phyloP scores from a whole-genome alignment of 2,797 vertebrate genomes.

The Pipistrellus nathusii region DNA sequence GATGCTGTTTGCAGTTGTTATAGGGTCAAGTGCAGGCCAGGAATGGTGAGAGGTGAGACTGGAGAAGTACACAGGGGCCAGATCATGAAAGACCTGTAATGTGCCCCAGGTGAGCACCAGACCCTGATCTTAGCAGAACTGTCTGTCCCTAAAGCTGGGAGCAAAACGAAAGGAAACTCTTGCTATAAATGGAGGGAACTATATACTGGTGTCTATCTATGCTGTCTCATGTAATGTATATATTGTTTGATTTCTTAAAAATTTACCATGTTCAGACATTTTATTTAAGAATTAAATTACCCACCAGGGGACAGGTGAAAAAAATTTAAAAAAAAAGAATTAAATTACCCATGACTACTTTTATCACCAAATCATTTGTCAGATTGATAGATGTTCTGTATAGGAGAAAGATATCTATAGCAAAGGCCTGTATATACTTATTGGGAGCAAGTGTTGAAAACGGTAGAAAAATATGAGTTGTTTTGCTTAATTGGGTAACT shows the following conservation, averaged over 20 bases:
- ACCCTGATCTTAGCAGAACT: background rate
- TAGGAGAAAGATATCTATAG: background rate
- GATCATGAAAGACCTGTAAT: background rate
- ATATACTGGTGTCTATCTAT: background rate
- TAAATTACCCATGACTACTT: background rate
- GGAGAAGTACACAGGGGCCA: background rate
- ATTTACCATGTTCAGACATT: conserved; percentile 14
- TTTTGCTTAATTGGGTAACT: conserved; percentile 46
- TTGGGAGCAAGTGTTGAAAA: conserved; percentile 46
- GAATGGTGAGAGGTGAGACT: background rate
- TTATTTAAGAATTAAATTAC: conserved; percentile 30
- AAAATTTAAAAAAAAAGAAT: no score
- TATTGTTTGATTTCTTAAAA: conserved; percentile 21
- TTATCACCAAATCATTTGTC: conserved; percentile 6
- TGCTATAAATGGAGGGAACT: background rate
- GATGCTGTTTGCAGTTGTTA: background rate
- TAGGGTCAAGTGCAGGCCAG: background rate
- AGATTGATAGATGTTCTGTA: background rate
- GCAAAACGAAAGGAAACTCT: background rate
- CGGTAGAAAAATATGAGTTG: conserved; percentile 23
- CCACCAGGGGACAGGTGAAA: no score
- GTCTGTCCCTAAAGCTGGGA: background rate
- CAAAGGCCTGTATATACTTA: background rate
- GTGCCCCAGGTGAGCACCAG: background rate
- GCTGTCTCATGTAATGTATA: background rate